Conservation (phyloP, 1,140 invertebrate genomes). For the Drosophila suzukii region DNA sequence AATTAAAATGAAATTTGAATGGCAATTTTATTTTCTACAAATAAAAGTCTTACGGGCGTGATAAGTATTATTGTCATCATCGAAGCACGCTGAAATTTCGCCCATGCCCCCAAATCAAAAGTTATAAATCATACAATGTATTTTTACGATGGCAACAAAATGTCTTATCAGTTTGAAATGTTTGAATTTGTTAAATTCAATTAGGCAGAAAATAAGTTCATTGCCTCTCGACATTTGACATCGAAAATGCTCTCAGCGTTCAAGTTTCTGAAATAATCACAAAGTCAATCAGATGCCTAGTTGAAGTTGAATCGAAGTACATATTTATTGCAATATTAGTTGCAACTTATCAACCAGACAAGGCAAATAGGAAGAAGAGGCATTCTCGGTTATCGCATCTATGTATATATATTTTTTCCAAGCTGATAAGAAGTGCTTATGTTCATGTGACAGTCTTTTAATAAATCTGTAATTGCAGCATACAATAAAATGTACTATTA, state of each 20-base stretch:
- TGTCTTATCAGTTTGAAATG: conserved; percentile 64
- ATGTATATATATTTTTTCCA: not conserved
- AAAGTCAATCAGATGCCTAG: conserved; percentile 8
- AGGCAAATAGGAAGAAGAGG: conserved; percentile 32
- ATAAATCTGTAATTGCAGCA: not conserved
- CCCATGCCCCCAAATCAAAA: conserved; percentile 26
- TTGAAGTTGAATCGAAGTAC: conserved; percentile 16
- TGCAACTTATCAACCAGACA: conserved; percentile 39
- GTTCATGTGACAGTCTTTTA: not conserved
- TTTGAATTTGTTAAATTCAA: conserved; percentile 78
- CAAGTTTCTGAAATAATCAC: conserved; percentile 28
- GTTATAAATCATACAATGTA: conserved; percentile 68
- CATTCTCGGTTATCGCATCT: not conserved
- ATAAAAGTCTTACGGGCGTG: conserved; percentile 21
- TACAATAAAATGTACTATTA: not conserved
- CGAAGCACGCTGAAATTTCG: conserved; percentile 47
- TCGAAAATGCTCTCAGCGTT: conserved; percentile 18
- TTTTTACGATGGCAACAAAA: conserved; percentile 40
- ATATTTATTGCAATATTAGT: conserved; percentile 39
- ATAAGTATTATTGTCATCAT: conserved; percentile 52
- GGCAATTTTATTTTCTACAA: conserved; percentile 11
- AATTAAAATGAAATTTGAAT: conserved; percentile 34
- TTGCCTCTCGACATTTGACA: conserved; percentile 72
- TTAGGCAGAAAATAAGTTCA: conserved; percentile 78
- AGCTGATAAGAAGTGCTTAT: conserved; percentile 17